Evolutionary conservation across 2,888 invertebrate genomes (phyloP), one percentile per base, ranked within the genome.

Genomic region (Rhamphomyia laevipes): DNA sequence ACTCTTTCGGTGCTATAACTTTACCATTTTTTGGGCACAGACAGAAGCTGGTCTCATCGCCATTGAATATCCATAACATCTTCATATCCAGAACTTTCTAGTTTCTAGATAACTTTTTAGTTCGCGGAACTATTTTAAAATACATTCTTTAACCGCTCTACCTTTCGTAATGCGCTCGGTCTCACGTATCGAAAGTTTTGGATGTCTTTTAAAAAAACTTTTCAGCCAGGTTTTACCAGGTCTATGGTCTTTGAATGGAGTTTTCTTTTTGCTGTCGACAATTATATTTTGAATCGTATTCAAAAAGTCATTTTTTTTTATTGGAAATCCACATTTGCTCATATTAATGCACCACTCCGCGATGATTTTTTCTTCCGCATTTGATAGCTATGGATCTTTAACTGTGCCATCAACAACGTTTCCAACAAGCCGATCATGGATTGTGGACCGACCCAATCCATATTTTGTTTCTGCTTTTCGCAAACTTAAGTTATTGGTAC

Each of bases 1-100:
- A 53, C 44, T 43, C 48, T 11, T 48, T 52, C 12, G 52, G 47
- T 2, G 52, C 50, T 11, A 52, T 48, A n/a, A 49, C 47, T 44
- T 46, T 50, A 38, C 47, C 50, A 3, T 48, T 50, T 45, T 50
- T 48, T 43, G 49, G 49, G 30, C 49, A 49, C 40, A 18, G n/a
- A 11, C 21, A 41, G 42, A 51, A 51, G 30, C 46, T 49, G 12
- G 49, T 37, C 30, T 52, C 43, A 41, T 50, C 46, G 0, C 46
- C 51, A 47, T 54, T 51, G 23, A 52, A 46, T 13, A 51, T 48
- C 47, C 11, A 50, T 18, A 27, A 51, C 30, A 15, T 45, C 48
- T 31, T 11, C 15, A 12, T 38, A 23, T 37, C 30, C n/a, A 4
- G 40, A 11, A 31, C 2, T 16, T 9, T 23, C 16, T n/a, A n/a